These are phyloP conservation scores for Caprella mutica DNA, from an alignment of 2,888 invertebrate species.

Conservation along the genomic window DNA sequence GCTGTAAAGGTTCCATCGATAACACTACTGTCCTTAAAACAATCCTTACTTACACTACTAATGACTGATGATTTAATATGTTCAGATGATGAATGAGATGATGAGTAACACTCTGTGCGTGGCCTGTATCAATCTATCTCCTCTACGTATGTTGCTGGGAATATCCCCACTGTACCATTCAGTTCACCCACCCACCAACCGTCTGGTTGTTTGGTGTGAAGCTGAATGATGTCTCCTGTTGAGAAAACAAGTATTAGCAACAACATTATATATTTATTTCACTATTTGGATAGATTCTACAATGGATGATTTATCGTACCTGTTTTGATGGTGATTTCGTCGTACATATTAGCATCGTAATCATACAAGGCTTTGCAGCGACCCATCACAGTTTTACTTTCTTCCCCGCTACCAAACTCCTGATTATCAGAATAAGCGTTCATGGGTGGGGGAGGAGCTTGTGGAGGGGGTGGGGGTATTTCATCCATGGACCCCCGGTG, in stretches of 20 bases:
- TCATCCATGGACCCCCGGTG: slow-evolving; percentile 34
- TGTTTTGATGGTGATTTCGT: slow-evolving; percentile 64
- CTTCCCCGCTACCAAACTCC: too few relatives aligned
- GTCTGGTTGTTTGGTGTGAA: slow-evolving; percentile 80
- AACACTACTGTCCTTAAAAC: too few relatives aligned
- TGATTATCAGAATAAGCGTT: slow-evolving; percentile 38
- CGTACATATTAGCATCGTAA: slow-evolving; percentile 73
- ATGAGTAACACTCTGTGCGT: slow-evolving; percentile 8
- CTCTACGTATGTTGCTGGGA: slow-evolving; percentile 88
- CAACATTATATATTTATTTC: too few relatives aligned
- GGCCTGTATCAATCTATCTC: slow-evolving; percentile 46
- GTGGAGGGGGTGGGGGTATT: background rate
- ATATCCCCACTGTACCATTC: slow-evolving; percentile 73
- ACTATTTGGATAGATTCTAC: too few relatives aligned
- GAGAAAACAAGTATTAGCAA: background rate
- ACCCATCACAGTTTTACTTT: too few relatives aligned
- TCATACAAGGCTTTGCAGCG: slow-evolving; percentile 76
- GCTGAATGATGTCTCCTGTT: slow-evolving; percentile 70
- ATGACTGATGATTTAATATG: too few relatives aligned
- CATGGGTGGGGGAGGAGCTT: slow-evolving; percentile 42
- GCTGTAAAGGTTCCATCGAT: too few relatives aligned
- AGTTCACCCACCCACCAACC: slow-evolving; percentile 93
- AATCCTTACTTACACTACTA: too few relatives aligned
- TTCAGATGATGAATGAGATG: background rate
- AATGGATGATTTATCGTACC: too few relatives aligned